Evolutionary conservation across 2,888 invertebrate species (phyloP).

Genomic region (Hydroisotoma schaefferi): DNA sequence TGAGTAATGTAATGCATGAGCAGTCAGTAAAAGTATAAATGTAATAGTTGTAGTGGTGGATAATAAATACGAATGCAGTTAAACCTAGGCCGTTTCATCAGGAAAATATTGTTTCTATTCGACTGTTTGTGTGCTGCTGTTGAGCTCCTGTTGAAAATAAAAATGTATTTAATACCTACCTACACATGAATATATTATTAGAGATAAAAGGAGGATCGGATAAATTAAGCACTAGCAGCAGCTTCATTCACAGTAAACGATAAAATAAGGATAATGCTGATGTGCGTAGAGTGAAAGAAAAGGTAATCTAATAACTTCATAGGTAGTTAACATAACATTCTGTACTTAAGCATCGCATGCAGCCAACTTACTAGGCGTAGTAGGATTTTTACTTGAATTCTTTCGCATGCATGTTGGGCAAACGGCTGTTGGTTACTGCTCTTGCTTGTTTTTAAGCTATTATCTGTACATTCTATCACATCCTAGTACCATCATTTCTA

Average conservation of each 20-base stretch:
- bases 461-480: conserved; percentile 9
- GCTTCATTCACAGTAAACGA: no score
- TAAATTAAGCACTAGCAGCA: no score
- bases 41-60: not conserved
- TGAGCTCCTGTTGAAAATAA: conserved; percentile 13
- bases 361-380: not conserved
- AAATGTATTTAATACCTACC: not conserved
- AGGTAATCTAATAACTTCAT: conserved; percentile 16
- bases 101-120: not conserved
- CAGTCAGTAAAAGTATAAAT: conserved; percentile 4
- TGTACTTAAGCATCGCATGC: not conserved
- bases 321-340: conserved; percentile 3
- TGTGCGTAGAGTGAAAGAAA: no score
- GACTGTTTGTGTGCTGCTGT: not conserved
- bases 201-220: no score
- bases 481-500: conserved; percentile 14
- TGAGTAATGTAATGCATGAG: conserved; percentile 1
- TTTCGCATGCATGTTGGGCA: not conserved
- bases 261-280: no score
- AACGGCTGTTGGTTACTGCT: not conserved
- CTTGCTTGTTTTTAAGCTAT: not conserved
- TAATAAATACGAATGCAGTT: not conserved
- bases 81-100: not conserved
- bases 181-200: no score
- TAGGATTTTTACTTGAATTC: conserved; percentile 15